phyloP scores from a whole-genome alignment of 2,113 vertebrate species.

The Atrichornis clamosus region DNA sequence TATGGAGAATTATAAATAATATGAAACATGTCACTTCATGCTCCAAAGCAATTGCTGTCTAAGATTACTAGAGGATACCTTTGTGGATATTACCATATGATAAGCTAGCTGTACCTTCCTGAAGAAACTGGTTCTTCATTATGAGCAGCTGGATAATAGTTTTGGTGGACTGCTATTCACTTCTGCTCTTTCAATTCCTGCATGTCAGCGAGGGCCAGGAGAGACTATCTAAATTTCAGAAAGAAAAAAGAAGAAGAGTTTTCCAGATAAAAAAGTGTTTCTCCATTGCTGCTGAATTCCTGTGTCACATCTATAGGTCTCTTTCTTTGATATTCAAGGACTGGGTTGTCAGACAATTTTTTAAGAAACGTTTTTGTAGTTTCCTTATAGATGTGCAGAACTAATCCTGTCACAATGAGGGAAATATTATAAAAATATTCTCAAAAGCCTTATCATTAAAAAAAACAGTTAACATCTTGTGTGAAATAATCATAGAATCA shows the following conservation, averaged over 20 bases:
- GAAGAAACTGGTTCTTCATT: not conserved
- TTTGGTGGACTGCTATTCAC: not conserved
- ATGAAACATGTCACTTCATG: not conserved
- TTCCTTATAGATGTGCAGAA: constrained; percentile 47
- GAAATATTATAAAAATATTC: constrained; percentile 51
- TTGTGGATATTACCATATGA: not conserved
- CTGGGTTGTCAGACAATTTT: not conserved
- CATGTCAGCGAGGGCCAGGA: not conserved
- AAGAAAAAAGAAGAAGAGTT: not conserved
- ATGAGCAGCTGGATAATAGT: not conserved
- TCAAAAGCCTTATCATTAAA: constrained; percentile 55
- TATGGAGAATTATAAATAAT: not conserved
- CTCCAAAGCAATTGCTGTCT: not conserved
- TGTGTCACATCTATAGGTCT: not conserved
- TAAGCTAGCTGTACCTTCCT: not conserved
- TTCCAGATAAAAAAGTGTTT: not conserved
- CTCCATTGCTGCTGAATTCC: not conserved
- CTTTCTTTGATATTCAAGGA: not conserved
- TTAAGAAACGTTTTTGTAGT: not conserved
- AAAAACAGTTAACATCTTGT: constrained; percentile 29
- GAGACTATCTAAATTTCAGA: not conserved
- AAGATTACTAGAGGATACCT: not conserved
- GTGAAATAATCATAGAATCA: not conserved
- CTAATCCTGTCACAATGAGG: constrained; percentile 58
- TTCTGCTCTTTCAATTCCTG: not conserved